A percentile compares a stretch with the other conserved stretches of the same genome.
Evolutionary conservation across 1,140 invertebrate species (phyloP).

Genomic region (Campoletis sonorensis): DNA sequence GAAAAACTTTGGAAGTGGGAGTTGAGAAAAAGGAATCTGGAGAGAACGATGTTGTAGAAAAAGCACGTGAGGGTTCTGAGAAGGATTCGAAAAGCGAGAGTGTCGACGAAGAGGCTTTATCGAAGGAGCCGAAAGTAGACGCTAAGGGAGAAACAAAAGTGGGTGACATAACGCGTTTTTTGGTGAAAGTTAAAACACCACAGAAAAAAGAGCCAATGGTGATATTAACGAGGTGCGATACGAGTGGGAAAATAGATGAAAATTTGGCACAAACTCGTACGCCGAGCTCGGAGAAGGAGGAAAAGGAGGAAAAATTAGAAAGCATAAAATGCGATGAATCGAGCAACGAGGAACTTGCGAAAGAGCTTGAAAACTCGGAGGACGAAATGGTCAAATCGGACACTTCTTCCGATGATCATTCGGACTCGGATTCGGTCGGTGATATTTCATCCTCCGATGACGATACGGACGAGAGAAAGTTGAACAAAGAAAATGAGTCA

Average conservation of each 20-base stretch:
- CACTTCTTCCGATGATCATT: conserved; percentile 5
- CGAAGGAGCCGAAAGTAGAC: conserved; percentile 56
- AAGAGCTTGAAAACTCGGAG: conserved; percentile 11
- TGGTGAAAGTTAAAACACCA: conserved; percentile 58
- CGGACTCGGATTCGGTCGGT: conserved; percentile 35
- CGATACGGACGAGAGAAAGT: conserved; percentile 54
- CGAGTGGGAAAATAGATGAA: conserved; percentile 75
- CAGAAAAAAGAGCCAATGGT: conserved; percentile 42
- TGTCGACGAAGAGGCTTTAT: background rate
- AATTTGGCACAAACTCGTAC: conserved; percentile 74
- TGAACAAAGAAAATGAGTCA: conserved; percentile 47
- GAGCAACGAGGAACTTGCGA: conserved; percentile 24
- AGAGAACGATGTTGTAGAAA: background rate
- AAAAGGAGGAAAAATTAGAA: conserved; percentile 23
- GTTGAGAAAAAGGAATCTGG: conserved; percentile 43
- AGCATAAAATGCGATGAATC: conserved; percentile 40
- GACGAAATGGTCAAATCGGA: conserved; percentile 34
- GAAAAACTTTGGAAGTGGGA: conserved; percentile 40
- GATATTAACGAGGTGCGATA: conserved; percentile 25
- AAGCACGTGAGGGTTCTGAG: background rate
- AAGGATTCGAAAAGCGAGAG: background rate
- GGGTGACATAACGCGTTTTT: conserved; percentile 62
- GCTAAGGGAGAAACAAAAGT: conserved; percentile 56
- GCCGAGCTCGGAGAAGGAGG: conserved; percentile 65
- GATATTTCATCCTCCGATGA: conserved; percentile 50